Base-by-base conservation (phyloP, 2,797 vertebrate genomes). In the Bovichtus variegatus region DNA sequence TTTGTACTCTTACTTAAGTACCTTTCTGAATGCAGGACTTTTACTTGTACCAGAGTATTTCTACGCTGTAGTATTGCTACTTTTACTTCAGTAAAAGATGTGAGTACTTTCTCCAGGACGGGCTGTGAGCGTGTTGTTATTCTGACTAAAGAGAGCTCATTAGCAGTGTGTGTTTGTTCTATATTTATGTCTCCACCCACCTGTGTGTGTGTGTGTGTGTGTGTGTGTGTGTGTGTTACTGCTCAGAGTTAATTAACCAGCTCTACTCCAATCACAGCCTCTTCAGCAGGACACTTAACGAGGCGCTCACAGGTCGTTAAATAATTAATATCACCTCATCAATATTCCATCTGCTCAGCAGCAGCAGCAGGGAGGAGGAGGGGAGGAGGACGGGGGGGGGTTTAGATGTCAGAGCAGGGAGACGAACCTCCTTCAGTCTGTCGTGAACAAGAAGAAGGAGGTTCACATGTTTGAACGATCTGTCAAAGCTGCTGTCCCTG, bases 311-410 rank as follows among this genome's bases (percentile, higher is more conserved):
- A 87, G 87, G 83, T 82, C 47, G 53, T 89, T 95, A 84, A 93
- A 95, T 95, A 90, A 94, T 94, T 92, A 85, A 95, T 90, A 83
- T 73, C 86, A 19, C 0, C 63, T 86, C 89, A 94, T 95, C 76
- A 92, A 94, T 95, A 91, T 94, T 94, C 91, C 76, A 94, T 92
- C 65, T 70, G 78, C 80, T 90, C 66, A 78, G 76, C 61, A 69
- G 83, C 23, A 57, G 69, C 18, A 74, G 71, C 59, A 50, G 18
- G 6, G 8, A 58, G 59, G 68, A 61, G 71, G 50, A 11, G 71
- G 55, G 9, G 71, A 62, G 57, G 78, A 53, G 73, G 65, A n/a
- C 57, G 57, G 23, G 65, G 74, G 65, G 67, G 74, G 65, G 78
- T 75, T 75, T 63, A 60, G 59, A 72, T 81, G 80, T 73, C 25